Conservation (phyloP, 2,113 vertebrate genomes). For the Pongo pygmaeus region DNA sequence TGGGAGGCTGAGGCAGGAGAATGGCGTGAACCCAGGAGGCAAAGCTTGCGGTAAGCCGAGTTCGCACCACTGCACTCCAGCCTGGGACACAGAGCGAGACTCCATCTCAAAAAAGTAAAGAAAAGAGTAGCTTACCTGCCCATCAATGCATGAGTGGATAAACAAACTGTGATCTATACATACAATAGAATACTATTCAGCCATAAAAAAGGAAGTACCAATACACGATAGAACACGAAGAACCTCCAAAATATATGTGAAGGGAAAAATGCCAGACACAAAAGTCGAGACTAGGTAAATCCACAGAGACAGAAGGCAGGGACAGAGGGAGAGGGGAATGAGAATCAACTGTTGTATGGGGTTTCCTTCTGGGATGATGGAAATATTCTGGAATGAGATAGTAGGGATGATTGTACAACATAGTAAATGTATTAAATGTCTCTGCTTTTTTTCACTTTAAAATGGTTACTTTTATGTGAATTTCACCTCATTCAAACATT, state of each 20-base stretch:
- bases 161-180: background rate
- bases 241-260: background rate
- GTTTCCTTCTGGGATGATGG: background rate
- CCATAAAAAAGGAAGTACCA: background rate
- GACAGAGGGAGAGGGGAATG: background rate
- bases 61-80: too few relatives aligned
- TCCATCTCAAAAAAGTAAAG: too few relatives aligned
- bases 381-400: background rate
- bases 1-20: too few relatives aligned
- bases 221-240: too few relatives aligned
- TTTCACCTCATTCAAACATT: background rate
- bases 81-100: too few relatives aligned
- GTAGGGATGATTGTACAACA: too few relatives aligned
- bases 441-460: background rate
- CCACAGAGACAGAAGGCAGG: background rate
- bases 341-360: too few relatives aligned
- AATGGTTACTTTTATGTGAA: background rate
- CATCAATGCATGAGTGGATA: too few relatives aligned
- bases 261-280: background rate
- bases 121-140: background rate
- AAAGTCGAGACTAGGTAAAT: background rate
- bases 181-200: background rate
- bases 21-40: rapidly evolving
- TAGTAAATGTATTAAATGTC: background rate
- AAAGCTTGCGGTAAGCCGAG: too few relatives aligned